Percentiles rank a stretch among this genome's conserved stretches.
These are phyloP conservation scores for Orchestia grillus DNA, from an alignment of 1,140 invertebrate species.

Conservation along the genomic window DNA sequence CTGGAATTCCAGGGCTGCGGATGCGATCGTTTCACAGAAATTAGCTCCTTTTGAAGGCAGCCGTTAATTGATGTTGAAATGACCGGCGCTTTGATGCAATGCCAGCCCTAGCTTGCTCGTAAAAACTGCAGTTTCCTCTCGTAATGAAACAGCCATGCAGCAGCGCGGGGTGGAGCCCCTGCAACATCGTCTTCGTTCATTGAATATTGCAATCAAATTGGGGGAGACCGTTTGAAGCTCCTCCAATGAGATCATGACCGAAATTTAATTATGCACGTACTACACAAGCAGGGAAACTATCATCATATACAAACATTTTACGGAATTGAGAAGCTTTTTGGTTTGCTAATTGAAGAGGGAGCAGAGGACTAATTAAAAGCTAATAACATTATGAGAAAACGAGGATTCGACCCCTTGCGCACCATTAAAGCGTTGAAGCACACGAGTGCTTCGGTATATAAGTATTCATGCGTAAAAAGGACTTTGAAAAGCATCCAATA, in stretches of 20 bases:
- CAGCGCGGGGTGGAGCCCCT: not conserved
- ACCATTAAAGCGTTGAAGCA: too few relatives aligned
- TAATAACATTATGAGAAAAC: too few relatives aligned
- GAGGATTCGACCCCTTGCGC: too few relatives aligned
- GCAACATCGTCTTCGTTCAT: too few relatives aligned
- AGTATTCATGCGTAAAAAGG: too few relatives aligned
- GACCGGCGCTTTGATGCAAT: not conserved
- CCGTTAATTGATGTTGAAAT: not conserved
- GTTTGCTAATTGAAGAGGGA: too few relatives aligned
- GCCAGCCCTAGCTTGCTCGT: not conserved
- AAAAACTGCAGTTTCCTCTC: not conserved
- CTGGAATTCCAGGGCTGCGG: not conserved
- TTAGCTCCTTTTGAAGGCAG: not conserved
- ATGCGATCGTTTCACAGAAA: not conserved
- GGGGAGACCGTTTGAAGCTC: not conserved
- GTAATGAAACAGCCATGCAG: not conserved
- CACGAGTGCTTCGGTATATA: too few relatives aligned
- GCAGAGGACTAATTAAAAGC: too few relatives aligned
- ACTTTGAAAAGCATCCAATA: too few relatives aligned
- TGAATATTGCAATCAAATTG: not conserved
- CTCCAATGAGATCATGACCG: not conserved
- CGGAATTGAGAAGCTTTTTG: too few relatives aligned
- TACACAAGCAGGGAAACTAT: too few relatives aligned
- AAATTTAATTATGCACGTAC: not conserved
- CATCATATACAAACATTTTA: too few relatives aligned